Base-by-base conservation (phyloP, 2,888 invertebrate genomes). In the Polia nebulosa region DNA sequence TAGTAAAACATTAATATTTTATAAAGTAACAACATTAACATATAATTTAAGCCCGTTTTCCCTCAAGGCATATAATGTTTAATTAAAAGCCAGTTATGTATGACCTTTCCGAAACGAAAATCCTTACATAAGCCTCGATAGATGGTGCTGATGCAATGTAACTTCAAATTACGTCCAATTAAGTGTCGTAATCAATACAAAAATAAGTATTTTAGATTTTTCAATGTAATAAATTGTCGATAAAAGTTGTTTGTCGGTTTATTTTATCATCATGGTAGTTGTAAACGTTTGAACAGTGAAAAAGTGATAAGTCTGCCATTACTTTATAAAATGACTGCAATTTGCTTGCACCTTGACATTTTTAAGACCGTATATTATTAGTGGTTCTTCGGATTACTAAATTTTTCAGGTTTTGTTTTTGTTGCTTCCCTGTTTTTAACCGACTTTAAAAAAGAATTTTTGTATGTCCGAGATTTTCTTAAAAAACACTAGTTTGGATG, bases 271-370 rank as follows among this genome's bases (percentile, higher is more conserved):
- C 71, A 75, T 63, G 56, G 58, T 66, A 55, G 45, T 68, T 53
- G 81, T 70, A 76, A 82, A 83, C 76, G 76, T 90, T 89, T 88
- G 87, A 85, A 87, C 71, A 76, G 76, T 84, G 76, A 69, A 84
- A 85, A 83, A 80, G 70, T 73, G 73, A 87, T 79, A 86, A 76
- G 85, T 78, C 60, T 55, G 78, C 78, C 70, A 81, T 84, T 83
- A 83, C 72, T 78, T 85, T 75, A 52, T 71, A 78, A 80, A 85
- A 85, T 81, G 69, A 85, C 84, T 67, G 86, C 79, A 88, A 88
- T 88, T 90, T 84, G 76, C 83, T 68, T 78, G 70, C 80, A 82
- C 84, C 85, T 86, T 90, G 90, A 85, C 87, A 88, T 90, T 92
- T 89, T 63, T 66, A 77, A 32, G 64, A 71, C 56, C 47, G n/a